phyloP scores from a whole-genome alignment of 2,888 invertebrate genomes.

The Trachelus troglodyta region DNA sequence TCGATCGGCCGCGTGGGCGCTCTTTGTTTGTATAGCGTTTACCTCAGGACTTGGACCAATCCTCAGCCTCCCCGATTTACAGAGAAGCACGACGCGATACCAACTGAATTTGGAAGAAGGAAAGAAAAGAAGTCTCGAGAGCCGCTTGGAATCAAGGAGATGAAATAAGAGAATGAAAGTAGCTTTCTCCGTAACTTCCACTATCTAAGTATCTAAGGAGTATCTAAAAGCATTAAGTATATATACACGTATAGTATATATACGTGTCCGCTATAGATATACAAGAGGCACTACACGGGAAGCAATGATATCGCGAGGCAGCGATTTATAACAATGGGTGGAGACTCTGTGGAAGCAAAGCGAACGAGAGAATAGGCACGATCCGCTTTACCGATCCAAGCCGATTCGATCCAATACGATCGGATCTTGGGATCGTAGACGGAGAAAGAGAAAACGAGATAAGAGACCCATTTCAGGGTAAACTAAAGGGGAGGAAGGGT shows the following conservation, averaged over 20 bases:
- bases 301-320: slow-evolving; percentile 23
- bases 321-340: slow-evolving; percentile 30
- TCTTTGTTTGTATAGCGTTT: slow-evolving; percentile 11
- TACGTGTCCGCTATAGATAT: background rate
- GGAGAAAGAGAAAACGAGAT: slow-evolving; percentile 19
- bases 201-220: no score
- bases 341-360: slow-evolving; percentile 15
- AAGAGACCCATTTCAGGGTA: background rate
- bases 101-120: background rate
- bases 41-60: no score
- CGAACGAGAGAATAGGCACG: slow-evolving; percentile 10
- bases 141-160: background rate
- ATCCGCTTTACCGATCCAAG: slow-evolving; percentile 2
- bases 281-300: slow-evolving; percentile 18
- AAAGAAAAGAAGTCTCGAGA: background rate
- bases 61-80: no score
- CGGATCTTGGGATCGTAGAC: slow-evolving; percentile 16
- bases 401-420: slow-evolving; percentile 23
- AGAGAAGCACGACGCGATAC: background rate
- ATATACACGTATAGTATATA: no score
- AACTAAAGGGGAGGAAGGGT: background rate
- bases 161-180: slow-evolving; percentile 1
- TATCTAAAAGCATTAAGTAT: no score
- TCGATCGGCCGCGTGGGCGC: slow-evolving; percentile 30
- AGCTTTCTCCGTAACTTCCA: background rate